phyloP scores from a whole-genome alignment of 1,140 invertebrate species.

The Drosophila tani region DNA sequence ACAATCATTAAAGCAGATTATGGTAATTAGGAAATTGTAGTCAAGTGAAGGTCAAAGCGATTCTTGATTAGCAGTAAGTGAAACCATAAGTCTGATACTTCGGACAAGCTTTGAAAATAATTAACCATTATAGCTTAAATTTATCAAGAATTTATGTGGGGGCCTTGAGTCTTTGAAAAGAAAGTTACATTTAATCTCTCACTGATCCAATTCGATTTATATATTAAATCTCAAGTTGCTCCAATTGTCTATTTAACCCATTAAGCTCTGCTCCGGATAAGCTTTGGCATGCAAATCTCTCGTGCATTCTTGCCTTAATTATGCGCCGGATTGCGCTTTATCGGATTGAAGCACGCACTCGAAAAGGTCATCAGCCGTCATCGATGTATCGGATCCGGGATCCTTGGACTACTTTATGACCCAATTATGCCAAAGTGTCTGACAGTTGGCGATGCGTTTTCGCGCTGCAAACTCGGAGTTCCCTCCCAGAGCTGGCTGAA shows the following conservation, averaged over 20 bases:
- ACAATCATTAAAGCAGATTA: slow-evolving; percentile 69
- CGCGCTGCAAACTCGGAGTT: slow-evolving; percentile 44
- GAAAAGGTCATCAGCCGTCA: slow-evolving; percentile 62
- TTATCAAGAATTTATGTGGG: neutral
- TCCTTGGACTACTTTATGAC: slow-evolving; percentile 81
- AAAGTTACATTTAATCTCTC: no score
- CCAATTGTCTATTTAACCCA: slow-evolving; percentile 11
- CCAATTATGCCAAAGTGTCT: slow-evolving; percentile 83
- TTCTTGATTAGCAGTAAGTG: slow-evolving; percentile 19
- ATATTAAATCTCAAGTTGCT: slow-evolving; percentile 2
- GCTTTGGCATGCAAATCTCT: slow-evolving; percentile 37
- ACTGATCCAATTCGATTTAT: neutral
- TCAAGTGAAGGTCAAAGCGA: slow-evolving; percentile 11
- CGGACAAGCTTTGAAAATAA: no score
- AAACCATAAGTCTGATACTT: slow-evolving; percentile 1
- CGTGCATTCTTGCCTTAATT: slow-evolving; percentile 27
- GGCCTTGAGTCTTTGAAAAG: no score
- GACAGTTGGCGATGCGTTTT: slow-evolving; percentile 74
- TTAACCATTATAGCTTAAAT: neutral
- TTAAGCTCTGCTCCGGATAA: neutral
- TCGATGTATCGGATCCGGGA: slow-evolving; percentile 39
- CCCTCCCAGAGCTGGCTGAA: slow-evolving; percentile 10
- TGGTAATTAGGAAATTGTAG: slow-evolving; percentile 44
- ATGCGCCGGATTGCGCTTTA: slow-evolving; percentile 47
- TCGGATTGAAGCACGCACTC: slow-evolving; percentile 37